Conservation (phyloP, 2,888 invertebrate species). For the Netelia inedita region DNA sequence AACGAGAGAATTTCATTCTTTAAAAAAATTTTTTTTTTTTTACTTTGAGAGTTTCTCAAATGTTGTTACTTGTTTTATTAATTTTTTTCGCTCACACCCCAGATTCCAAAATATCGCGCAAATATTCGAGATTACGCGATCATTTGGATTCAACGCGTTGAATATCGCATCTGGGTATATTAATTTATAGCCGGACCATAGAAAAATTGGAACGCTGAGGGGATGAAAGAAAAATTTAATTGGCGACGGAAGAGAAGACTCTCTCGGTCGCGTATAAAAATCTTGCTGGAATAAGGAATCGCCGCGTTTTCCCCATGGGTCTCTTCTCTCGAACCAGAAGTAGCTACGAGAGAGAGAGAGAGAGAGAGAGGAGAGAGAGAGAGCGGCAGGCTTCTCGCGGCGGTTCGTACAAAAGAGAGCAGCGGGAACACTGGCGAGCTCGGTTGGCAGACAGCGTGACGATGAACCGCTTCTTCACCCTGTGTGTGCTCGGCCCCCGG, state of each 20-base stretch:
- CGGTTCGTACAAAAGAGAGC: constrained; percentile 31
- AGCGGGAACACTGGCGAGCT: constrained; percentile 58
- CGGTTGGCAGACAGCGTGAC: constrained; percentile 79
- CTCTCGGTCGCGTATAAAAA: too few relatives aligned
- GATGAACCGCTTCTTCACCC: constrained; percentile 73
- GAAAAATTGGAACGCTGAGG: too few relatives aligned
- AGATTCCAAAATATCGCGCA: too few relatives aligned
- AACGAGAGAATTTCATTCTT: not conserved
- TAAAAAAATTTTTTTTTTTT: too few relatives aligned
- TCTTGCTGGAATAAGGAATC: constrained; percentile 37
- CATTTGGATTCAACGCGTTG: too few relatives aligned
- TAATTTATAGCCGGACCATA: too few relatives aligned
- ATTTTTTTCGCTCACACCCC: too few relatives aligned
- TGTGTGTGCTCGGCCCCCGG: constrained; percentile 28
- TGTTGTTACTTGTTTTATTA: too few relatives aligned
- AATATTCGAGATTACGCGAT: too few relatives aligned
- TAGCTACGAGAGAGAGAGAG: not conserved
- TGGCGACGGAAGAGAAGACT: not conserved
- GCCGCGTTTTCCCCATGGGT: constrained; percentile 28
- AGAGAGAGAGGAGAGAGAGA: not conserved
- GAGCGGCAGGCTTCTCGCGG: not conserved
- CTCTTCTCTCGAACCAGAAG: constrained; percentile 6
- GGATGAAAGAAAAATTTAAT: not conserved
- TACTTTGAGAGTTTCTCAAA: not conserved
- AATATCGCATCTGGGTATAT: too few relatives aligned